Evolutionary conservation across 2,113 vertebrate species (phyloP).

Genomic region (Amphiprion ocellaris): DNA sequence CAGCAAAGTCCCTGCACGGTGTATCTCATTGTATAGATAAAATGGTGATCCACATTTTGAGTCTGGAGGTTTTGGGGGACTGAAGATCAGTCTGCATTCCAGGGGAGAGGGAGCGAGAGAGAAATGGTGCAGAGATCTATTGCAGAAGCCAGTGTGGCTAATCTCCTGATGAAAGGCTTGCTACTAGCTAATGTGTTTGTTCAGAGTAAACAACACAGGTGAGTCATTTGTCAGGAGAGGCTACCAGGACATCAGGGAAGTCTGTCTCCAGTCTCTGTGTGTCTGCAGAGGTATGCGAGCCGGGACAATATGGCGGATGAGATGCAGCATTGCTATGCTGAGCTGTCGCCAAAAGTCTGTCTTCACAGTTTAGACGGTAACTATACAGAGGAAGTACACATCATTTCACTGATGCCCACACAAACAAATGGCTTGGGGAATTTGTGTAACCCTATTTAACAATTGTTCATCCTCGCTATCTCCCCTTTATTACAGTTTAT

Average conservation of each 20-base stretch:
- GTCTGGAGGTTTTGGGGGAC: conserved; percentile 24
- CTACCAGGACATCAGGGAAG: conserved; percentile 13
- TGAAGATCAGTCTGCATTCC: conserved; percentile 26
- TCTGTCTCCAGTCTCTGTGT: conserved; percentile 30
- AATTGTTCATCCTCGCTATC: neutral
- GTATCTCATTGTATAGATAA: conserved; percentile 28
- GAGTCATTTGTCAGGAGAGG: conserved; percentile 48
- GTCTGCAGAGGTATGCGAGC: conserved; percentile 45
- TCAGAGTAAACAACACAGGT: conserved; percentile 62
- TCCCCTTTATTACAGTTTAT: neutral
- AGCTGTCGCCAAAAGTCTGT: conserved; percentile 42
- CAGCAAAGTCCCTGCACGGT: conserved; percentile 15
- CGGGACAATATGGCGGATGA: conserved; percentile 30
- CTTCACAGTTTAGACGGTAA: conserved; percentile 14
- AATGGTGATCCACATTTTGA: neutral
- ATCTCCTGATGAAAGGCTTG: conserved; percentile 54
- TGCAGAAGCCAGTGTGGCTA: conserved; percentile 35
- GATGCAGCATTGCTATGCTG: conserved; percentile 45
- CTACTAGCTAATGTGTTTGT: conserved; percentile 65
- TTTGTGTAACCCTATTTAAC: neutral
- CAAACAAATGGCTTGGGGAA: neutral
- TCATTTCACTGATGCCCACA: neutral
- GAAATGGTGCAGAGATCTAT: conserved; percentile 30
- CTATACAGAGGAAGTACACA: conserved; percentile 34
- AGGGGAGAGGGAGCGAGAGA: neutral